Base-by-base conservation (phyloP, 2,113 vertebrate genomes). In the Machaerirhynchus nigripectus region DNA sequence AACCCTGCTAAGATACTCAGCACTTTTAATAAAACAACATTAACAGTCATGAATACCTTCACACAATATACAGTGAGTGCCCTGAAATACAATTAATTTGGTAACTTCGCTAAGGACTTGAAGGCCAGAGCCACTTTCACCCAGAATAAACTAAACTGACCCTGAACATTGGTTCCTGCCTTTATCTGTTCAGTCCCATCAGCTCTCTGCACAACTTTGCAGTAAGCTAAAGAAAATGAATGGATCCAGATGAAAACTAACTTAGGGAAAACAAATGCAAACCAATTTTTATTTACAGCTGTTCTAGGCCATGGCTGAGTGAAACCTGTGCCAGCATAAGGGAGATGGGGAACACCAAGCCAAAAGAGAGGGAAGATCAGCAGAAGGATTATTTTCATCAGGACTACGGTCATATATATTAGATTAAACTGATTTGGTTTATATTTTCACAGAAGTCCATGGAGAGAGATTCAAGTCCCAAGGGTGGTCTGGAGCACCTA, bases 371-470 rank as follows among this genome's bases (percentile, higher is more conserved):
- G 33, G 17, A 73, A 27, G 18, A 87, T n/a, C 9, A 74, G 46
- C 17, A 88, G 53, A 27, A 33, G 17, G 22, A 73, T 44, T 67
- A 7, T 69, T 85, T 87, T 22, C 57, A 50, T 50, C 30, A 87
- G 47, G 47, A 47, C 11, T 68, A 50, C 23, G 50, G 9, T 47
- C 10, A 47, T 14, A 19, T 14, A 19, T 2, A 40, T 44, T 16
- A 69, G 30, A 55, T 70, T n/a, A 28, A 70, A 74, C 37, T 28
- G 31, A n/a, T 10, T 40, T 69, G 17, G 14, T 64, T 53, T 17
- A 76, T 21, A 57, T 10, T 61, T 53, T 56, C 46, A 49, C 3
- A 0, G 1, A 77, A 65, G 9, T 40, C 42, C 47, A 50, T 1
- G 2, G 26, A 81, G 31, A 81, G 81, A 70, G n/a, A 65, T 6